Percentiles rank a stretch among this genome's conserved stretches.
Conservation (phyloP, 2,113 vertebrate species). For the Istiophorus platypterus region DNA sequence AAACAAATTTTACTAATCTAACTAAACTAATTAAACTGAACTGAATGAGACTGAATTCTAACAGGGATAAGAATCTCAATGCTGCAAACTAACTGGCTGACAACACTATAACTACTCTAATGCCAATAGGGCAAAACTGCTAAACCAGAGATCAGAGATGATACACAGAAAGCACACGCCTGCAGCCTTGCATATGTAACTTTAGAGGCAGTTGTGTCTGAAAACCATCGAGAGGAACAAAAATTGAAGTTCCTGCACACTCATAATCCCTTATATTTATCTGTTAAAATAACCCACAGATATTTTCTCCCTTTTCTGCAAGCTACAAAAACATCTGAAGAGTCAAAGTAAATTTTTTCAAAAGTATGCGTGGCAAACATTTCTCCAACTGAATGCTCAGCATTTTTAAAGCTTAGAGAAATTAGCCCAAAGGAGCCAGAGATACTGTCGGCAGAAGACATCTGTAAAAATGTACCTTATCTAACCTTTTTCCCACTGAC, state of each 20-base stretch:
- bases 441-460: slow-evolving; percentile 35
- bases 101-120: background rate
- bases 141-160: background rate
- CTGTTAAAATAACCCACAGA: background rate
- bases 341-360: slow-evolving; percentile 14
- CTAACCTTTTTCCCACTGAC: slow-evolving; percentile 32
- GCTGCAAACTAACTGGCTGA: background rate
- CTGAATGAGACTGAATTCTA: background rate
- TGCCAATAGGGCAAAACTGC: background rate
- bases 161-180: background rate
- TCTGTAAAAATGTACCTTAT: slow-evolving; percentile 37
- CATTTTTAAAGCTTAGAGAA: slow-evolving; percentile 11
- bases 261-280: background rate
- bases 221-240: background rate
- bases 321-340: background rate
- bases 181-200: background rate
- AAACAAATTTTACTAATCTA: too few species aligned
- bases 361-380: slow-evolving; percentile 3
- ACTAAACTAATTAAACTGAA: too few species aligned
- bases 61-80: background rate
- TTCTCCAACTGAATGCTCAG: slow-evolving; percentile 9
- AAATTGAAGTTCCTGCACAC: background rate
- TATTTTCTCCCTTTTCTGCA: background rate
- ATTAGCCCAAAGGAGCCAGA: slow-evolving; percentile 27
- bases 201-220: background rate